Evolutionary conservation across 2,888 invertebrate genomes (phyloP).

Genomic region (Dicroscelio sp.): DNA sequence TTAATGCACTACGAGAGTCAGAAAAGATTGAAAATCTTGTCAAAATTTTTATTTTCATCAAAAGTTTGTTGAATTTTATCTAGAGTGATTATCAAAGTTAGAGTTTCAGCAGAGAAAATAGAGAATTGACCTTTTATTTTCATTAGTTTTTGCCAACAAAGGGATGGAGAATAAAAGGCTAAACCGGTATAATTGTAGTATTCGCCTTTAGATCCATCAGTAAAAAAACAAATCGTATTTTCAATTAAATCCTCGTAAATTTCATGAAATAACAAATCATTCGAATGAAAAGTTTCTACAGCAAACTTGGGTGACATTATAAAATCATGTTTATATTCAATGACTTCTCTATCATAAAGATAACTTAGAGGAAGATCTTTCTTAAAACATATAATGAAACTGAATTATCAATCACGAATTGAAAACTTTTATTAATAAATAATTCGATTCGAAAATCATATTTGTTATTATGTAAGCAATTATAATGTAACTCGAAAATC

Average conservation of each 20-base stretch:
- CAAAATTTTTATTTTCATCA: background rate
- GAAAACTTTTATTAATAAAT: background rate
- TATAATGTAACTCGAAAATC: background rate
- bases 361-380: background rate
- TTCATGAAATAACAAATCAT: background rate
- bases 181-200: background rate
- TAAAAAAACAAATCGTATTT: constrained; percentile 27
- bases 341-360: background rate
- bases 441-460: background rate
- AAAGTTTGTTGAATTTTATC: background rate
- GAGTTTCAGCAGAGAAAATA: constrained; percentile 38
- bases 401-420: background rate
- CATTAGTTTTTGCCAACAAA: background rate
- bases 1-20: constrained; percentile 19
- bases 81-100: constrained; percentile 6
- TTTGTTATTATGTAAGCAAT: background rate
- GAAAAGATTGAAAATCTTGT: constrained; percentile 24
- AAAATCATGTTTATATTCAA: background rate
- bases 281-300: background rate
- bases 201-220: constrained; percentile 28
- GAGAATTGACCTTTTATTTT: constrained; percentile 26
- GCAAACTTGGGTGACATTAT: background rate
- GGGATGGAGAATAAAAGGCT: background rate
- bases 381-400: background rate
- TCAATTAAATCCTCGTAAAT: background rate